Evolutionary conservation across 1,140 invertebrate species (phyloP).

Genomic region (Caenorhabditis briggsae): DNA sequence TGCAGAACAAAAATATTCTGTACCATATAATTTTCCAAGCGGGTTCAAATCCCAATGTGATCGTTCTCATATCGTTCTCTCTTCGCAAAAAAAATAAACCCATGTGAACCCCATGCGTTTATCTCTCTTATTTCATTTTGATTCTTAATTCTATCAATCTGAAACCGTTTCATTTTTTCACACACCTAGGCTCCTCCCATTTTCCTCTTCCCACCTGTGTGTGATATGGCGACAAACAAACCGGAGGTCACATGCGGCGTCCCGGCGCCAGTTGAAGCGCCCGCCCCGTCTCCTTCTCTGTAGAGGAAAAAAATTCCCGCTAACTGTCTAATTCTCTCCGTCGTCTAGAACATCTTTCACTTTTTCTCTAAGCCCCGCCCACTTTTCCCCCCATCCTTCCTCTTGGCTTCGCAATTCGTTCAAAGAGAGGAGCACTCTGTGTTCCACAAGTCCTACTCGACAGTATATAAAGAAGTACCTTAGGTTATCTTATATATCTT

Average conservation of each 20-base stretch:
- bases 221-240: conserved; percentile 52
- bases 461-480: conserved; percentile 27
- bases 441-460: neutral
- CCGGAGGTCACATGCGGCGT: conserved; percentile 52
- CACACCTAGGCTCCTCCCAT: neutral
- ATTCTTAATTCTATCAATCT: neutral
- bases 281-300: conserved; percentile 16
- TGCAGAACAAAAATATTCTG: too few species aligned
- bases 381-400: neutral
- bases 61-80: conserved; percentile 26
- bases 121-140: too few species aligned
- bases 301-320: neutral
- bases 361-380: neutral
- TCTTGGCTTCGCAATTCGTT: neutral
- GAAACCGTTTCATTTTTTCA: conserved; percentile 8
- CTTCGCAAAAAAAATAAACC: neutral
- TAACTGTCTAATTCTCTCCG: conserved; percentile 33
- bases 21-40: neutral
- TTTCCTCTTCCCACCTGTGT: conserved; percentile 39
- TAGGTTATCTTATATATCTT: neutral
- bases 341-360: neutral
- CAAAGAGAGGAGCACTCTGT: conserved; percentile 32
- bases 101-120: conserved; percentile 38
- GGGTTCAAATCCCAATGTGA: conserved; percentile 40
- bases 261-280: conserved; percentile 44